phyloP scores from a whole-genome alignment of 1,140 invertebrate species.

The Heliconius himera region DNA sequence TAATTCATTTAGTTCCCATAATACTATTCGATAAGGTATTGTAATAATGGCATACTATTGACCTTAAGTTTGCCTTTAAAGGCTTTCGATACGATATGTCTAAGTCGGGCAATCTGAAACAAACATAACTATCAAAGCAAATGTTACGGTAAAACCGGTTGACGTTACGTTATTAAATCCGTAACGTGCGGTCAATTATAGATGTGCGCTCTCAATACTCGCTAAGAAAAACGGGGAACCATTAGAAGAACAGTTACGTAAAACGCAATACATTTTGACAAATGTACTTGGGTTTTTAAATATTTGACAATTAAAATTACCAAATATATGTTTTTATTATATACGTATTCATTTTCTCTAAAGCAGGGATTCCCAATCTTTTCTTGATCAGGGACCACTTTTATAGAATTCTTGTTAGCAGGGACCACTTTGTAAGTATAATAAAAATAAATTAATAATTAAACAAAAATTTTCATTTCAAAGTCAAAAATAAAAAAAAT shows the following conservation, averaged over 20 bases:
- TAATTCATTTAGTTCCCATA: background rate
- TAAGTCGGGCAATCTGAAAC: slow-evolving; percentile 44
- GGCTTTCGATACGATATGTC: slow-evolving; percentile 35
- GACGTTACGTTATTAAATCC: slow-evolving; percentile 56
- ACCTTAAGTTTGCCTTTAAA: slow-evolving; percentile 18
- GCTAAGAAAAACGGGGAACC: slow-evolving; percentile 61
- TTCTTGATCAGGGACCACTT: too few species aligned
- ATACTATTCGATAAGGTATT: slow-evolving; percentile 14
- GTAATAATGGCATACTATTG: background rate
- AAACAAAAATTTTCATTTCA: too few species aligned
- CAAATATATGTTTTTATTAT: too few species aligned
- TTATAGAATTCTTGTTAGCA: too few species aligned
- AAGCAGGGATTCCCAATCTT: too few species aligned
- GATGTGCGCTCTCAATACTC: slow-evolving; percentile 56
- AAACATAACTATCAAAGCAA: slow-evolving; percentile 44
- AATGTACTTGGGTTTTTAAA: slow-evolving; percentile 31
- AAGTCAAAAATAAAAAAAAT: too few species aligned
- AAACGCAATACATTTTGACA: slow-evolving; percentile 58
- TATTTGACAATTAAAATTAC: background rate
- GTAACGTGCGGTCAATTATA: slow-evolving; percentile 66
- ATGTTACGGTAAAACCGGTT: slow-evolving; percentile 54
- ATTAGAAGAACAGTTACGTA: slow-evolving; percentile 75
- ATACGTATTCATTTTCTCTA: too few species aligned
- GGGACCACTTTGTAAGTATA: too few species aligned
- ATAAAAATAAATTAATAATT: too few species aligned